These are phyloP conservation scores for Helicoverpa assulta DNA, from an alignment of 2,888 invertebrate species.

Conservation along the genomic window DNA sequence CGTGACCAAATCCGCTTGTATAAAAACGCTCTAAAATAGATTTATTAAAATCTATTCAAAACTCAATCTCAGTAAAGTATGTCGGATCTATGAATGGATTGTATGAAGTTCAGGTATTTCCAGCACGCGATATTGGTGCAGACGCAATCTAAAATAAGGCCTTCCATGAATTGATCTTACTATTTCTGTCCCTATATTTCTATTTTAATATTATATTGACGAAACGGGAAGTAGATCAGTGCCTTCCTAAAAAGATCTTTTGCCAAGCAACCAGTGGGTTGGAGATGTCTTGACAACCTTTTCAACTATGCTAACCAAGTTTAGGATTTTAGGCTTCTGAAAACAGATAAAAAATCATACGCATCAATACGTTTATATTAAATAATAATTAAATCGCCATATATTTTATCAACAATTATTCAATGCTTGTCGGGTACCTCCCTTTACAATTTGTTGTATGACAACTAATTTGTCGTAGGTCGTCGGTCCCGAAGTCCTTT, in stretches of 20 bases:
- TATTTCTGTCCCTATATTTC: slow-evolving; percentile 11
- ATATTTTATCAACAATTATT: slow-evolving; percentile 10
- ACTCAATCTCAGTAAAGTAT: background rate
- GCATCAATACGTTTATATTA: background rate
- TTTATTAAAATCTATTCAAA: too few species aligned
- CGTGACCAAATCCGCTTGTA: too few species aligned
- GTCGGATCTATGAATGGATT: slow-evolving; percentile 12
- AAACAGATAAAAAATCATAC: too few species aligned
- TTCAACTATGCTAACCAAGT: too few species aligned
- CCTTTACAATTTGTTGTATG: slow-evolving; percentile 28
- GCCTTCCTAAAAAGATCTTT: too few species aligned
- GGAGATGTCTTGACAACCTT: too few species aligned
- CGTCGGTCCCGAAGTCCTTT: slow-evolving; percentile 42
- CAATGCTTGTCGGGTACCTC: slow-evolving; percentile 6
- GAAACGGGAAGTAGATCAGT: background rate
- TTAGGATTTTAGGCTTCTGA: too few species aligned
- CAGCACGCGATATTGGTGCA: background rate
- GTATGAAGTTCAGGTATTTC: slow-evolving; percentile 30
- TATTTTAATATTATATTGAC: background rate
- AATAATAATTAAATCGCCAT: background rate
- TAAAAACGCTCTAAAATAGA: too few species aligned
- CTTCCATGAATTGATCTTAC: slow-evolving; percentile 36
- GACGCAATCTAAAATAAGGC: slow-evolving; percentile 19
- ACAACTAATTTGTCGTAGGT: slow-evolving; percentile 46
- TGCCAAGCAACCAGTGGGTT: too few species aligned